These are phyloP conservation scores for Etheostoma nigrum DNA, from an alignment of 2,797 vertebrate species.

Conservation along the genomic window DNA sequence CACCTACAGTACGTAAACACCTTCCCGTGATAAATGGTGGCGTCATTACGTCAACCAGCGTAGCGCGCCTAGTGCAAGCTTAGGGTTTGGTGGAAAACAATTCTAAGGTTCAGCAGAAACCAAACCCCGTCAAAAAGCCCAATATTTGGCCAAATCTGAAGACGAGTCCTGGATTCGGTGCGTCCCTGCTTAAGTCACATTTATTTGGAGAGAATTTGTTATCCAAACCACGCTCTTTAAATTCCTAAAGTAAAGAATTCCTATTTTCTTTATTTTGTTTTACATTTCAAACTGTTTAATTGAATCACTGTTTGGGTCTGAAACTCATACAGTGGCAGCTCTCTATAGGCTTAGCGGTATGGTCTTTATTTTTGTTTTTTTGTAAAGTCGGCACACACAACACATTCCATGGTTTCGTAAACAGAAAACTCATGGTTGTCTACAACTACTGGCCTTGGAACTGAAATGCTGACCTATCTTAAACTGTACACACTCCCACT, in stretches of 20 bases:
- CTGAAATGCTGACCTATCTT: constrained; percentile 49
- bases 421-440: constrained; percentile 21
- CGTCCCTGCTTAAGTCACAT: background rate
- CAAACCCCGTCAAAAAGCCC: too few species aligned
- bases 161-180: too few species aligned
- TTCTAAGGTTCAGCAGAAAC: too few species aligned
- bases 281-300: background rate
- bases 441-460: constrained; percentile 13
- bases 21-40: too few species aligned
- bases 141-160: too few species aligned
- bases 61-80: too few species aligned
- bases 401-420: constrained; percentile 60
- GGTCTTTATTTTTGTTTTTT: constrained; percentile 43
- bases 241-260: background rate
- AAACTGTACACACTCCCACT: background rate
- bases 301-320: background rate
- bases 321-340: background rate
- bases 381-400: constrained; percentile 38
- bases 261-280: background rate
- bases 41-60: too few species aligned
- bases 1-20: too few species aligned
- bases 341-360: constrained; percentile 15
- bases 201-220: background rate
- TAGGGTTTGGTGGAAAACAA: too few species aligned
- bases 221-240: background rate